A percentile compares a stretch with the other conserved stretches of the same genome.
Conservation (phyloP, 2,888 invertebrate species). For the Pogonocherus hispidulus region DNA sequence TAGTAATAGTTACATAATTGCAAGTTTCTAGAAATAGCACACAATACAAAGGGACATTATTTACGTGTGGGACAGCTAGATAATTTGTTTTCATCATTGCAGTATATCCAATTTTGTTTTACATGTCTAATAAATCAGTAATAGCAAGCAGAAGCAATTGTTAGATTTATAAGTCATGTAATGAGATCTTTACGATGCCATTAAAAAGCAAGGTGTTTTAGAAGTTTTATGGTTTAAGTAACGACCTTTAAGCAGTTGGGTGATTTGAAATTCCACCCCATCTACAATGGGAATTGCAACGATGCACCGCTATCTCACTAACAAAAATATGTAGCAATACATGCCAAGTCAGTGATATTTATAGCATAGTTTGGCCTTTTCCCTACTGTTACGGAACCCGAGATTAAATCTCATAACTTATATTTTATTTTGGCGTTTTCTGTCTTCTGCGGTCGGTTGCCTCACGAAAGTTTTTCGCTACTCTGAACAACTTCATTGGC, state of each 20-base stretch:
- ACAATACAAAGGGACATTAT: slow-evolving; percentile 27
- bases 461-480: slow-evolving; percentile 46
- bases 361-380: slow-evolving; percentile 64
- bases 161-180: slow-evolving; percentile 60
- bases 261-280: slow-evolving; percentile 35
- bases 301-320: slow-evolving; percentile 63
- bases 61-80: slow-evolving; percentile 23
- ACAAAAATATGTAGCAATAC: slow-evolving; percentile 66
- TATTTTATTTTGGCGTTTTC: slow-evolving; percentile 67
- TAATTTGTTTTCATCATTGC: slow-evolving; percentile 30
- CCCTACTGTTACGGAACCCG: slow-evolving; percentile 63
- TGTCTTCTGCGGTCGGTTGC: slow-evolving; percentile 60
- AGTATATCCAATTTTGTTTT: slow-evolving; percentile 29
- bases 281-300: slow-evolving; percentile 51
- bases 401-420: slow-evolving; percentile 70
- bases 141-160: slow-evolving; percentile 56
- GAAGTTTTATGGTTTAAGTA: slow-evolving; percentile 31
- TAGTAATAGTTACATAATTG: slow-evolving; percentile 29
- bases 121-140: slow-evolving; percentile 53
- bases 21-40: slow-evolving; percentile 24
- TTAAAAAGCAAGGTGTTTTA: slow-evolving; percentile 59
- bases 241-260: slow-evolving; percentile 25
- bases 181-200: slow-evolving; percentile 60
- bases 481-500: slow-evolving; percentile 57
- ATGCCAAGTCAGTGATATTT: slow-evolving; percentile 65